Base-by-base conservation (phyloP, 1,140 invertebrate genomes). In the Aplysia californica region DNA sequence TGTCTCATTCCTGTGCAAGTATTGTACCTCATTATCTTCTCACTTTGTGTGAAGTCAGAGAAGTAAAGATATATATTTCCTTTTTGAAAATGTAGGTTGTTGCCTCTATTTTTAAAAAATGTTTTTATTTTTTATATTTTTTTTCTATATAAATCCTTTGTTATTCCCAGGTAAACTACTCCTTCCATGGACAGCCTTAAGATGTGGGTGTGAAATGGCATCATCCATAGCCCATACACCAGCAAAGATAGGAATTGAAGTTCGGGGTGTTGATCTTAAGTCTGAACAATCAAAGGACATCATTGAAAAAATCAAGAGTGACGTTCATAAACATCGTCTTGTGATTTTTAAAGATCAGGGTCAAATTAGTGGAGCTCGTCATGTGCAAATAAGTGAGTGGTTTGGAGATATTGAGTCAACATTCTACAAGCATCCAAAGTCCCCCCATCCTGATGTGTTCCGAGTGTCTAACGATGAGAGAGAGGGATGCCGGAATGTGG, bases 331-430 rank as follows among this genome's bases (percentile, higher is more conserved):
- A 44, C 20, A 39, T 44, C 1, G 1, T 1, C 6, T 23, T n/a
- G 31, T 2, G 20, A 44, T 68, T 20, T 2, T 23, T 39, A 68
- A 68, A 10, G 21, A 2, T 44, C 66, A 68, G 23, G 18, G 18
- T 6, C 15, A 10, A 6, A 21, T 61, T 6, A 10, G 15, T 26
- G 58, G 26, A 6, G 18, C 10, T 18, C 58, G 58, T 6, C 18
- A 18, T 26, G 58, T 61, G 26, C 6, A 61, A 21, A 21, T 61
- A 21, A 61, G 18, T 10, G 10, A 61, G 18, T 91, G 91, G 91
- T 91, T 91, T 82, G 90, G 90, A 18, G 88, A 91, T 58, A 80
- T 91, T 36, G 91, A 91, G 68, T 91, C 90, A 2, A 91, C 90
- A 39, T 91, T 91, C 79, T 91, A 90, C 80, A 90, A 90, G 77